phyloP scores from a whole-genome alignment of 1,140 invertebrate genomes.

The Dendroctonus ponderosae region DNA sequence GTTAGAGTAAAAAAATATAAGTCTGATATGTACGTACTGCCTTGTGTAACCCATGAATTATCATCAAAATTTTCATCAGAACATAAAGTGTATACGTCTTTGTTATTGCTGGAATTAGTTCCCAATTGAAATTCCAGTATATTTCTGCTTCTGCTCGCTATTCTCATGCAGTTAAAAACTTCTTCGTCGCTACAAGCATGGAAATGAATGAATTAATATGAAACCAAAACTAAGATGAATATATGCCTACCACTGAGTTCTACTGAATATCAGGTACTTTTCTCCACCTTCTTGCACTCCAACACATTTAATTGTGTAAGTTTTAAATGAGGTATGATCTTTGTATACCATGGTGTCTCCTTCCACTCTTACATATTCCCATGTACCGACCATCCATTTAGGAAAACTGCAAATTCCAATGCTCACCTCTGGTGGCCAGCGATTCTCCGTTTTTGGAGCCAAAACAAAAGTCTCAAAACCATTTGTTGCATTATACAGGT shows the following conservation, averaged over 20 bases:
- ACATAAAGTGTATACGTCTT: constrained; percentile 50
- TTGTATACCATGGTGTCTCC: constrained; percentile 63
- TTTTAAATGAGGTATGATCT: constrained; percentile 65
- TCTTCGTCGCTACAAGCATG: constrained; percentile 61
- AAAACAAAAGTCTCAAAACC: constrained; percentile 64
- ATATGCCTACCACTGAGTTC: constrained; percentile 56
- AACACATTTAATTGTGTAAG: constrained; percentile 61
- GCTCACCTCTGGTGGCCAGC: constrained; percentile 49
- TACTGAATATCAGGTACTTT: constrained; percentile 55
- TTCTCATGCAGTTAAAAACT: constrained; percentile 63
- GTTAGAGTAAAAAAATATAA: too few species aligned
- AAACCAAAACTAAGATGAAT: background rate
- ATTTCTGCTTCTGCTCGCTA: constrained; percentile 63
- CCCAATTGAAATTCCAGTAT: constrained; percentile 67
- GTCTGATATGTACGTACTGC: constrained; percentile 50
- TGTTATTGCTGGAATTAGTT: constrained; percentile 44
- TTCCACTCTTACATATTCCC: constrained; percentile 64
- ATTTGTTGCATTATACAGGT: constrained; percentile 58
- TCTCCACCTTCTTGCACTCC: constrained; percentile 49
- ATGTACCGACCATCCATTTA: constrained; percentile 65
- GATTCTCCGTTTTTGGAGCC: constrained; percentile 46
- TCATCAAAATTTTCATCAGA: constrained; percentile 54
- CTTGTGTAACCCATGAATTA: constrained; percentile 66
- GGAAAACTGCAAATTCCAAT: constrained; percentile 57
- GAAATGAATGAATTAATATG: background rate